Conservation (phyloP, 2,888 invertebrate genomes). For the Uloborus plumipes region DNA sequence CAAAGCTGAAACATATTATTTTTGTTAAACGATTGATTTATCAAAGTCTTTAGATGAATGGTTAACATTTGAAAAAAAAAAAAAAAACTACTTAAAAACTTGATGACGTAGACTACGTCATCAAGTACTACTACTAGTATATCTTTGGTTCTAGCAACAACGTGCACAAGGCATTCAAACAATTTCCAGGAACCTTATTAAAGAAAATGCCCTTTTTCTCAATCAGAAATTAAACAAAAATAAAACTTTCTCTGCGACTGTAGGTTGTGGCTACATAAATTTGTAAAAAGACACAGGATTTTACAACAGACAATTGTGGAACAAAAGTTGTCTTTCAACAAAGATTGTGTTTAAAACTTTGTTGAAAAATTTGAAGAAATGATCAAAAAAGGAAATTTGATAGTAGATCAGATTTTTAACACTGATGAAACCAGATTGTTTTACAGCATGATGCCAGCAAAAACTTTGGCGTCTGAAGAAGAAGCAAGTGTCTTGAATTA, state of each 20-base stretch:
- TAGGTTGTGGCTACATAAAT: neutral
- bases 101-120: slow-evolving; percentile 37
- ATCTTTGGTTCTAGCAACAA: slow-evolving; percentile 14
- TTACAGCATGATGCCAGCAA: slow-evolving; percentile 1
- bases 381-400: slow-evolving; percentile 6
- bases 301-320: neutral
- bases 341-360: neutral
- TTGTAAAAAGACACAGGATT: neutral
- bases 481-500: too few species aligned
- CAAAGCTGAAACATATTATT: neutral
- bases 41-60: slow-evolving; percentile 1
- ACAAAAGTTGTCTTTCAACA: slow-evolving; percentile 5
- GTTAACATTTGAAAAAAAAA: slow-evolving; percentile 9
- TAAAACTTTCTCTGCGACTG: neutral
- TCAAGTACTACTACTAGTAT: too few species aligned
- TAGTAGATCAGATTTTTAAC: slow-evolving; percentile 7
- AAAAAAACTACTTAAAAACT: neutral
- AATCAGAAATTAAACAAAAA: slow-evolving; percentile 5
- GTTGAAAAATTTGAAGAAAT: slow-evolving; percentile 9
- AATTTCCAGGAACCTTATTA: slow-evolving; percentile 27
- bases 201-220: slow-evolving; percentile 26
- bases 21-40: slow-evolving; percentile 3
- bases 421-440: neutral
- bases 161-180: slow-evolving; percentile 21
- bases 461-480: neutral